Percentiles rank a stretch among this genome's conserved stretches.
Conservation (phyloP, 2,888 invertebrate genomes). For the Notodonta dromedarius region DNA sequence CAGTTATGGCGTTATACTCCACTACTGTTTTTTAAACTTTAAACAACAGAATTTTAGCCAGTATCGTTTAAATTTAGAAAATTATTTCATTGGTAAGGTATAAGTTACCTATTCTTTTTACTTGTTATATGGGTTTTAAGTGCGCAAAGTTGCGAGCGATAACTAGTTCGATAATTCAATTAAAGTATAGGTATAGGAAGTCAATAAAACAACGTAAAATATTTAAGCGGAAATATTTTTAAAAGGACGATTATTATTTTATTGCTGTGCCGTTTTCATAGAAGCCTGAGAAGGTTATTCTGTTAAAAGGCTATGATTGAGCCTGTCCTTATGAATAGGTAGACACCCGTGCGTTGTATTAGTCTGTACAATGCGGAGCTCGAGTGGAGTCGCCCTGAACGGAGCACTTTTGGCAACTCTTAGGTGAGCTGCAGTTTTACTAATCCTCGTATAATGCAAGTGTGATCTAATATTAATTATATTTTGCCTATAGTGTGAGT, state of each 20-base stretch:
- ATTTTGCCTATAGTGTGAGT: neutral
- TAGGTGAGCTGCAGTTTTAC: conserved; percentile 57
- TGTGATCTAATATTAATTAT: neutral
- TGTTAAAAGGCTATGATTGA: conserved; percentile 51
- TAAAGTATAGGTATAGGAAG: neutral
- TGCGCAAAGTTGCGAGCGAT: too few species aligned
- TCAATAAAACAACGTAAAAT: neutral
- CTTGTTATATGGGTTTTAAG: too few species aligned
- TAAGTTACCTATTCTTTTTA: too few species aligned
- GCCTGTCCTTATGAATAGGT: conserved; percentile 53
- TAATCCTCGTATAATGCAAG: neutral
- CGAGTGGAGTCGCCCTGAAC: conserved; percentile 71
- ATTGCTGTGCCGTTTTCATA: conserved; percentile 34
- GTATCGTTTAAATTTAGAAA: too few species aligned
- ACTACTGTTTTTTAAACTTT: too few species aligned
- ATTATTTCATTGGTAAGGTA: too few species aligned
- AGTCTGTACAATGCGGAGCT: conserved; percentile 76
- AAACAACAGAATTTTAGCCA: too few species aligned
- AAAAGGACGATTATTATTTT: conserved; percentile 19
- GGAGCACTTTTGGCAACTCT: conserved; percentile 63
- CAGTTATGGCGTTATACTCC: too few species aligned
- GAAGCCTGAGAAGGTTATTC: conserved; percentile 61
- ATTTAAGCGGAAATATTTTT: conserved; percentile 2
- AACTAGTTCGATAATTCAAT: too few species aligned
- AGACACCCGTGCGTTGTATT: conserved; percentile 56